Base-by-base conservation (phyloP, 2,888 invertebrate species). In the Patella pellucida region DNA sequence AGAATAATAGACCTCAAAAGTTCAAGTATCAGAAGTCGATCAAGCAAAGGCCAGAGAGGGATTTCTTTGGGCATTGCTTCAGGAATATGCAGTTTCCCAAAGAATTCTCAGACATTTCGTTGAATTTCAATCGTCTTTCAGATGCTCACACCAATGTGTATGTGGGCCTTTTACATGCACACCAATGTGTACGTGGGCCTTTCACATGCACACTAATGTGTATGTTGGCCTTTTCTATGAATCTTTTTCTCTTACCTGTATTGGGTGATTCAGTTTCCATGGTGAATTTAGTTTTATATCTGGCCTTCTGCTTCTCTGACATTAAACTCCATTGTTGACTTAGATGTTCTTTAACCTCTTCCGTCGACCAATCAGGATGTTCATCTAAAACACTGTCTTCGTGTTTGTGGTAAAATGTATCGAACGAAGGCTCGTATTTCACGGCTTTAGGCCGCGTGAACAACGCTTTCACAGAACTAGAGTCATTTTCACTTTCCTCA, bases 341-440 rank as follows among this genome's bases (percentile, higher is more conserved):
- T 67, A 89, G 81, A 69, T 83, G 84, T 72, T 87, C 85, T 23
- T 84, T 80, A 11, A 91, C 78, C 74, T 82, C 82, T 1, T 82
- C 82, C 11, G 87, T 87, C 31, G 83, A 83, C 76, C 86, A 87
- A 11, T 86, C 86, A 9, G 90, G 89, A 77, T 91, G 88, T 68
- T 89, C 87, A 31, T 80, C 80, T n/a, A 83, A 76, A 19, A 89
- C 86, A 72, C 80, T 80, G 19, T 87, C 87, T 9, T 86, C 76
- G 75, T 87, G 85, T 75, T 88, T 89, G 74, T 86, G 82, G 81
- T 85, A 87, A 80, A 88, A 91, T 14, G 88, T 86, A 9, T 87
- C 86, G 85, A 89, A 90, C 0, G 84, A 84, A 1, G 84, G 86
- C 31, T 86, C 86, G n/a, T 71, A 77, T 19, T 76, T 79, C 19